Evolutionary conservation across 2,797 vertebrate species (phyloP).

Genomic region (Muraenolepis orangiensis): DNA sequence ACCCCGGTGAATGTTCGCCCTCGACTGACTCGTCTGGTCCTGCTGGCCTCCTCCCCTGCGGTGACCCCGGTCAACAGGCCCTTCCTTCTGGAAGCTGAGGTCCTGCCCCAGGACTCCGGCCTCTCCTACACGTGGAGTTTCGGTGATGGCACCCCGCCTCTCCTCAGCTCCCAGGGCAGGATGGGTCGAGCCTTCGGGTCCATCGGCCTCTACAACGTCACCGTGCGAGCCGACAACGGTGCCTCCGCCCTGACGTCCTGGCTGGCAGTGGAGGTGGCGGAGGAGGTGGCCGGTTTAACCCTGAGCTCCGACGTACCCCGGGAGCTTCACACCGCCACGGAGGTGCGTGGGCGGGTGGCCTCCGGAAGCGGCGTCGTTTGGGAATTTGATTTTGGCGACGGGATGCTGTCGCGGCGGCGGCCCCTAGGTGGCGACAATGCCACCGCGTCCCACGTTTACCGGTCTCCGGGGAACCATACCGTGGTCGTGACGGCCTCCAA

Average conservation of each 20-base stretch:
- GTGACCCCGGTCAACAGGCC: slow-evolving; percentile 47
- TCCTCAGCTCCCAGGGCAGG: slow-evolving; percentile 32
- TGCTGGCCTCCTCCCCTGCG: slow-evolving; percentile 43
- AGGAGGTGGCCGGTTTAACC: slow-evolving; percentile 64
- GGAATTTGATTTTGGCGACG: slow-evolving; percentile 78
- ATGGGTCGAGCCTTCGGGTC: slow-evolving; percentile 53
- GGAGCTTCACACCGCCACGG: slow-evolving; percentile 56
- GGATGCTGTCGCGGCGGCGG: slow-evolving; percentile 42
- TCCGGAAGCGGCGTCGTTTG: slow-evolving; percentile 65
- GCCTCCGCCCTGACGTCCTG: slow-evolving; percentile 50
- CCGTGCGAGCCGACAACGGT: slow-evolving; percentile 63
- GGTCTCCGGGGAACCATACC: slow-evolving; percentile 65
- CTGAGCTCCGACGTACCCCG: slow-evolving; percentile 52
- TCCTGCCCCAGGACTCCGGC: slow-evolving; percentile 48
- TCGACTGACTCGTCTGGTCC: slow-evolving; percentile 55
- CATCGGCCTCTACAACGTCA: slow-evolving; percentile 69
- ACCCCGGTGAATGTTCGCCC: slow-evolving; percentile 50
- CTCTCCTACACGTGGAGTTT: slow-evolving; percentile 72
- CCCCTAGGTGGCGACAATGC: slow-evolving; percentile 43
- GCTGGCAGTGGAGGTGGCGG: slow-evolving; percentile 58
- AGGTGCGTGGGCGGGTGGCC: slow-evolving; percentile 58
- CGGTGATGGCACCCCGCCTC: slow-evolving; percentile 52
- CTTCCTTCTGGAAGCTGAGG: slow-evolving; percentile 57
- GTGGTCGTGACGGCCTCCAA: slow-evolving; percentile 64
- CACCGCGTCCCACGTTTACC: slow-evolving; percentile 64